These are phyloP conservation scores for Eupleurogrammus muticus DNA, from an alignment of 2,797 vertebrate species.

Conservation along the genomic window DNA sequence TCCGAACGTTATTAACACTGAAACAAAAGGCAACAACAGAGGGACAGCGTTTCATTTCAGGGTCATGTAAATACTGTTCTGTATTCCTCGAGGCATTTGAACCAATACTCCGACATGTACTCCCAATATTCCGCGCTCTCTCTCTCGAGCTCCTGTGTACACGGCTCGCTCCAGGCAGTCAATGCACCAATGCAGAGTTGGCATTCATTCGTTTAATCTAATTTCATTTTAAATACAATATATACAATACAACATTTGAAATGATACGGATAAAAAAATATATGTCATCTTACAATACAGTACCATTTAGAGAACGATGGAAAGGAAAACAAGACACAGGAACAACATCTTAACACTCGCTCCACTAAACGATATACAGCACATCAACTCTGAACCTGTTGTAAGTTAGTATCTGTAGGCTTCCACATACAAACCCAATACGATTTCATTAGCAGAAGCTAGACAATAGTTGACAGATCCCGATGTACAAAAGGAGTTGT, in stretches of 20 bases:
- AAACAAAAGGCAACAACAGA: constrained; percentile 48
- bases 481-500: constrained; percentile 61
- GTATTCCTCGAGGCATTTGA: constrained; percentile 22
- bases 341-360: constrained; percentile 74
- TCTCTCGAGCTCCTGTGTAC: constrained; percentile 5
- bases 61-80: constrained; percentile 40
- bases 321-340: constrained; percentile 70
- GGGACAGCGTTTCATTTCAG: constrained; percentile 30
- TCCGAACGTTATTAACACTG: constrained; percentile 32
- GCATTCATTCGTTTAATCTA: constrained; percentile 79
- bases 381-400: constrained; percentile 54
- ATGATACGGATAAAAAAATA: constrained; percentile 87
- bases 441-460: constrained; percentile 67
- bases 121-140: constrained; percentile 25
- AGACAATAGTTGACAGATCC: constrained; percentile 67
- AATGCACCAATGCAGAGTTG: constrained; percentile 47
- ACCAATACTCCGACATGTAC: constrained; percentile 7
- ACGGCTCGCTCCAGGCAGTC: constrained; percentile 20
- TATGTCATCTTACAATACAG: constrained; percentile 87
- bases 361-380: constrained; percentile 71
- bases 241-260: constrained; percentile 83
- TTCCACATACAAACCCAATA: constrained; percentile 65
- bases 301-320: constrained; percentile 79
- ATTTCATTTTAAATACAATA: constrained; percentile 79
- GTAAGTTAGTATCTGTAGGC: constrained; percentile 64